Conservation (phyloP, 2,113 vertebrate species). For the Oncorhynchus masou region DNA sequence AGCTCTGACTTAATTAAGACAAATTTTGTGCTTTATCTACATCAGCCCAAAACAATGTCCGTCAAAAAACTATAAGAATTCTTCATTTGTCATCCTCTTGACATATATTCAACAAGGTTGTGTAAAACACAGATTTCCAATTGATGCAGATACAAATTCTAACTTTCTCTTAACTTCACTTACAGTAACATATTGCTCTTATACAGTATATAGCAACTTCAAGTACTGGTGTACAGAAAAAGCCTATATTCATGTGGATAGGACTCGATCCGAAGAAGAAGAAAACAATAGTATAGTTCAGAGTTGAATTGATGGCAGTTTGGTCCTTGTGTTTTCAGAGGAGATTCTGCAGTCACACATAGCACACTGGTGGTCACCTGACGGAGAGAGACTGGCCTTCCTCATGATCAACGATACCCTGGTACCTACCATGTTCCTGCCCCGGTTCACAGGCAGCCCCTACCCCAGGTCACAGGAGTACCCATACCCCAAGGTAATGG, state of each 20-base stretch:
- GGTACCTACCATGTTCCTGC: slow-evolving; percentile 88
- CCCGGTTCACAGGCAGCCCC: slow-evolving; percentile 82
- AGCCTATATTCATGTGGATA: too few species aligned
- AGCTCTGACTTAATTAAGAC: neutral
- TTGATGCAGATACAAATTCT: too few species aligned
- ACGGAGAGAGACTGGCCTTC: slow-evolving; percentile 87
- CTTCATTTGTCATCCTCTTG: too few species aligned
- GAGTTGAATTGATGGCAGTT: too few species aligned
- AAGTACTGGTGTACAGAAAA: too few species aligned
- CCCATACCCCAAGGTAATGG: slow-evolving; percentile 87
- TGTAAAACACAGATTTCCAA: too few species aligned
- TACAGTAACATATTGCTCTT: too few species aligned
- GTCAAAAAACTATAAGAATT: too few species aligned
- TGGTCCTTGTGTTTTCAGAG: slow-evolving; percentile 74
- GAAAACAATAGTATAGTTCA: neutral
- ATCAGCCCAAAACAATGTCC: neutral
- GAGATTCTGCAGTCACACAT: slow-evolving; percentile 85
- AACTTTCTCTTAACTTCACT: too few species aligned
- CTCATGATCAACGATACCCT: slow-evolving; percentile 86
- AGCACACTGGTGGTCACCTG: slow-evolving; percentile 94
- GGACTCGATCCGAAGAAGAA: too few species aligned
- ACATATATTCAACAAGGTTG: too few species aligned
- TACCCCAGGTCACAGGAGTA: slow-evolving; percentile 87
- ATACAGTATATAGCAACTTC: neutral
- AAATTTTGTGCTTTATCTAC: neutral